Base-by-base conservation (phyloP, 2,888 invertebrate species). In the Eupeodes latifasciatus region DNA sequence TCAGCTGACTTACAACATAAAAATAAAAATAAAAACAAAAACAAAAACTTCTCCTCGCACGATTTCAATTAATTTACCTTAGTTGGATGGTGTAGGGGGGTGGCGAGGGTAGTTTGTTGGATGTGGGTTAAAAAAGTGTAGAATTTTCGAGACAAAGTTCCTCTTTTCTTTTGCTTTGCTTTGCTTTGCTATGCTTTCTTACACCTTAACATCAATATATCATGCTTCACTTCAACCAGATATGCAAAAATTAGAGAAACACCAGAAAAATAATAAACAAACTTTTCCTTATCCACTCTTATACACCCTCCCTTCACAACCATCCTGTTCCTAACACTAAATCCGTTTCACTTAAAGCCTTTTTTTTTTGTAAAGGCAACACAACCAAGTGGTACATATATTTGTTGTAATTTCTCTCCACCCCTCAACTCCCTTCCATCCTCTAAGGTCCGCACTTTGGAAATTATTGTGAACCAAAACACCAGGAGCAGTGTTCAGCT, bases 41-140 rank as follows among this genome's bases (percentile, higher is more conserved):
- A 47, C 19, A 72, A 53, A 36, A 71, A 71, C 74, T 78, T 69
- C 66, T 62, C 74, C 75, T 83, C 75, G 61, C 76, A 84, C 83
- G 75, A 80, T 87, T 87, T 87, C 84, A 87, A 87, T 87, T 87
- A 87, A 87, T 87, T 67, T 84, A 49, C 79, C 40, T 55, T 36
- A 27, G 53, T 64, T 14, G 47, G 3, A 27, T 2, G 27, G 2
- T 27, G 27, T 19, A 19, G 27, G 27, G 27, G 27, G 27, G 27
- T 2, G 27, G 27, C 19, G 19, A 1, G 19, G 19, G 19, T 36
- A 1, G 36, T 36, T 40, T 40, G 40, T 40, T 40, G 4, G 4
- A 40, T 40, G 40, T 14, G 4, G 55, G 51, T 16, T 1, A 9
- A 19, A 16, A 10, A 19, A 34, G 59, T 49, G n/a, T 27, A 61